phyloP scores from a whole-genome alignment of 2,888 invertebrate genomes.

The Cephus nigrinus region DNA sequence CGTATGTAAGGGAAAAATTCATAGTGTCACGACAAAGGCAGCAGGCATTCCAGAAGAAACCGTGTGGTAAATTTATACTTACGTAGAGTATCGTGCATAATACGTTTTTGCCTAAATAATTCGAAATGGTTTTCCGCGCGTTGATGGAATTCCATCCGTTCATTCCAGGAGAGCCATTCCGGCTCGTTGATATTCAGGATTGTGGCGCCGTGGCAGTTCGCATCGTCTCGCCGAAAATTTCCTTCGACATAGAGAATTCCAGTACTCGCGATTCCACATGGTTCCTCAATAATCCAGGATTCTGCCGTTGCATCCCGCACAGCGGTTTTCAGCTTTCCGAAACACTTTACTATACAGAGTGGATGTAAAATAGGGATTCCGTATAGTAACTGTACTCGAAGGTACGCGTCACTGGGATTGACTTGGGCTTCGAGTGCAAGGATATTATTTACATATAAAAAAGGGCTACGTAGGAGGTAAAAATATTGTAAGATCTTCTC shows the following conservation, averaged over 20 bases:
- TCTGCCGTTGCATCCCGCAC: neutral
- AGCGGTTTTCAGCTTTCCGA: neutral
- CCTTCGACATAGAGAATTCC: neutral
- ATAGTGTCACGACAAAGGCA: neutral
- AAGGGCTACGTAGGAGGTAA: neutral
- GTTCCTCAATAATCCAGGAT: neutral
- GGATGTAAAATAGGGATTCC: slow-evolving; percentile 27
- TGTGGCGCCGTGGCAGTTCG: neutral
- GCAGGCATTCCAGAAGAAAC: neutral
- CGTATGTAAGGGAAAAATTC: neutral
- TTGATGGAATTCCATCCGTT: neutral
- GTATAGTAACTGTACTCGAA: slow-evolving; percentile 14
- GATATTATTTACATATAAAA: slow-evolving; percentile 32
- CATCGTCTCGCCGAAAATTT: neutral
- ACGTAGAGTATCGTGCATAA: neutral
- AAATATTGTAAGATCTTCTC: neutral
- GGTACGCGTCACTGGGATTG: slow-evolving; percentile 6
- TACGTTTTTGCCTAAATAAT: neutral
- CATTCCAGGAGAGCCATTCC: neutral
- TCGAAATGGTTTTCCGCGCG: neutral
- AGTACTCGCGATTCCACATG: neutral
- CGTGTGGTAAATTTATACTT: neutral
- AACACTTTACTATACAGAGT: slow-evolving; percentile 6
- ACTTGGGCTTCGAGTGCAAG: slow-evolving; percentile 22
- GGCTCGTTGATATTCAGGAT: neutral